Conservation (phyloP, 2,888 invertebrate genomes). For the Noctua janthe region DNA sequence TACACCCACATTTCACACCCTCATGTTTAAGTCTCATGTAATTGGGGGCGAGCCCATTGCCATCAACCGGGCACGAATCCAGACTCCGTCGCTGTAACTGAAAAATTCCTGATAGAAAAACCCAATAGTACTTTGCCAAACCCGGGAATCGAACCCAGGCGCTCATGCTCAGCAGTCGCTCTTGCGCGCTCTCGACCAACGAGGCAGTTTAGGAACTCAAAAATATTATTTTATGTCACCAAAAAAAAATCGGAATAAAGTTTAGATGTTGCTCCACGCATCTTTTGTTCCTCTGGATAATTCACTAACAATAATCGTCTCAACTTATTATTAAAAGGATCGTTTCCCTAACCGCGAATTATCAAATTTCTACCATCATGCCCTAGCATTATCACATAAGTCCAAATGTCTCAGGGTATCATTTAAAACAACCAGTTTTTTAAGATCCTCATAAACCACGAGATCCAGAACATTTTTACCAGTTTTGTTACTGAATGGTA, state of each 20-base stretch:
- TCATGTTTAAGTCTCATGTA: too few species aligned
- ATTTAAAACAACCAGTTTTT: slow-evolving; percentile 74
- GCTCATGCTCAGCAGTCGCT: too few species aligned
- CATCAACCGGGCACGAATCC: too few species aligned
- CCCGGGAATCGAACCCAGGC: too few species aligned
- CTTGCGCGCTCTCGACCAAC: too few species aligned
- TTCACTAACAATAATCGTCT: slow-evolving; percentile 83
- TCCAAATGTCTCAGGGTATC: slow-evolving; percentile 88
- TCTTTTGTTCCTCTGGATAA: slow-evolving; percentile 77
- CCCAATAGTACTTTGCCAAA: too few species aligned
- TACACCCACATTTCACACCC: too few species aligned
- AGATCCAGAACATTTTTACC: slow-evolving; percentile 36
- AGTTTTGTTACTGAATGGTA: slow-evolving; percentile 46
- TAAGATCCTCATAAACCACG: slow-evolving; percentile 72
- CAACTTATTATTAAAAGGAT: slow-evolving; percentile 89
- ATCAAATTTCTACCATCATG: slow-evolving; percentile 88
- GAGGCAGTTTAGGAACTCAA: not conserved
- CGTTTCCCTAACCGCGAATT: slow-evolving; percentile 89
- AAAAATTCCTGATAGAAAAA: too few species aligned
- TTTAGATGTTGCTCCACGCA: slow-evolving; percentile 69
- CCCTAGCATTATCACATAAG: slow-evolving; percentile 90
- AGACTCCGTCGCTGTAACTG: too few species aligned
- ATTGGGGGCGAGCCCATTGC: too few species aligned
- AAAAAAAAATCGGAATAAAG: not conserved
- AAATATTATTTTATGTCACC: not conserved